Percentiles rank a stretch among this genome's conserved stretches.
Evolutionary conservation across 2,113 vertebrate species (phyloP).

Genomic region (Pithys albifrons): DNA sequence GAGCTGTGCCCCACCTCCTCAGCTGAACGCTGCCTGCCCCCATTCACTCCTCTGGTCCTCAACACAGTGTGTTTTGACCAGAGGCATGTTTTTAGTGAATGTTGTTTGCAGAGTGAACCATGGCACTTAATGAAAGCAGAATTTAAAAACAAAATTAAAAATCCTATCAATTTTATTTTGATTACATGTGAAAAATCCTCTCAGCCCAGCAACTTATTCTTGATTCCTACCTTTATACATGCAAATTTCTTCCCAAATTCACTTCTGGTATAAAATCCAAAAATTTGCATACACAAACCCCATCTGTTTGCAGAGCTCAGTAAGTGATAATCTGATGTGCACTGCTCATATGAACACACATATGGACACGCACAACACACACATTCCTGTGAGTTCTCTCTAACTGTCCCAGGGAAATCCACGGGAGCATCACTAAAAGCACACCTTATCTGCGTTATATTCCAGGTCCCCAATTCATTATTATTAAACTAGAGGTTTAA

Average conservation of each 20-base stretch:
- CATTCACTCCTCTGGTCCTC: no score
- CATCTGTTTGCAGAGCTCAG: conserved; percentile 5
- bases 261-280: not conserved
- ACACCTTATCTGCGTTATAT: not conserved
- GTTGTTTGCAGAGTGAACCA: not conserved
- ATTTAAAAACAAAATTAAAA: not conserved
- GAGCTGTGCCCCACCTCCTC: not conserved
- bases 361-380: not conserved
- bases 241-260: not conserved
- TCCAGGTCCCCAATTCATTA: not conserved
- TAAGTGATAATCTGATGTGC: not conserved
- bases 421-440: not conserved
- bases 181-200: not conserved
- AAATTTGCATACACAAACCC: not conserved
- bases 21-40: not conserved
- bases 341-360: not conserved
- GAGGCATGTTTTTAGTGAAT: not conserved
- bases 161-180: not conserved
- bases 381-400: not conserved
- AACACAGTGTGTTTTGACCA: not conserved
- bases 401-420: not conserved
- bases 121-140: not conserved
- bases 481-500: not conserved
- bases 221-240: not conserved
- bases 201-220: not conserved